Conservation (phyloP, 2,113 vertebrate genomes). For the Brienomyrus longianalis region DNA sequence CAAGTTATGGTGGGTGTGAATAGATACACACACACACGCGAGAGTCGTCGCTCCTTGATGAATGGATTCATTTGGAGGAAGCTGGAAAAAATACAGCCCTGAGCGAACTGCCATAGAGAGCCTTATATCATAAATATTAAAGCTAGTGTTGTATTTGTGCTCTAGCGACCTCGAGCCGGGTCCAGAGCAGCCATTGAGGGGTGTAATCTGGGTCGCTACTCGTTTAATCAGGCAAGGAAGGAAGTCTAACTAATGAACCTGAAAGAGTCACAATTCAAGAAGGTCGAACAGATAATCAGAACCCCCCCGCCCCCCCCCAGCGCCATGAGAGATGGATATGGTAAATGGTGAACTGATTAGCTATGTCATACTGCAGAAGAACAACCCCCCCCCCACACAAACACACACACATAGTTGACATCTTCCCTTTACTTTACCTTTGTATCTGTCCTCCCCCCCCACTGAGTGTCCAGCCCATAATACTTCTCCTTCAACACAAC, state of each 20-base stretch:
- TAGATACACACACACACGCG: not conserved
- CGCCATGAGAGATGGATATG: not conserved
- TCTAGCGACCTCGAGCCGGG: not conserved
- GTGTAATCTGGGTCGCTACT: not conserved
- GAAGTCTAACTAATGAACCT: not conserved
- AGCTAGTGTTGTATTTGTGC: not conserved
- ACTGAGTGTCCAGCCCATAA: no score
- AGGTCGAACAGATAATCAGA: not conserved
- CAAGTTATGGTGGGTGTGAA: not conserved
- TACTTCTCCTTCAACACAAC: no score
- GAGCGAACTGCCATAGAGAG: not conserved
- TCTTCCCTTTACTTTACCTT: not conserved
- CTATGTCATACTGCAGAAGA: not conserved
- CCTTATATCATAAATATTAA: constrained; percentile 11
- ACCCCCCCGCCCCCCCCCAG: not conserved
- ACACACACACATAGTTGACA: not conserved
- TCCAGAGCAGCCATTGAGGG: not conserved
- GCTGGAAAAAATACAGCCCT: not conserved
- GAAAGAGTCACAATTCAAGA: not conserved
- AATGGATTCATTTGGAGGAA: constrained; percentile 19
- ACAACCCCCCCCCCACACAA: not conserved
- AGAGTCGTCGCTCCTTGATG: not conserved
- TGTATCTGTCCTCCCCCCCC: not conserved
- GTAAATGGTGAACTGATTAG: not conserved
- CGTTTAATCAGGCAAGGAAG: not conserved